These are phyloP conservation scores for Abramis brama DNA, from an alignment of 2,113 vertebrate genomes.

Conservation along the genomic window DNA sequence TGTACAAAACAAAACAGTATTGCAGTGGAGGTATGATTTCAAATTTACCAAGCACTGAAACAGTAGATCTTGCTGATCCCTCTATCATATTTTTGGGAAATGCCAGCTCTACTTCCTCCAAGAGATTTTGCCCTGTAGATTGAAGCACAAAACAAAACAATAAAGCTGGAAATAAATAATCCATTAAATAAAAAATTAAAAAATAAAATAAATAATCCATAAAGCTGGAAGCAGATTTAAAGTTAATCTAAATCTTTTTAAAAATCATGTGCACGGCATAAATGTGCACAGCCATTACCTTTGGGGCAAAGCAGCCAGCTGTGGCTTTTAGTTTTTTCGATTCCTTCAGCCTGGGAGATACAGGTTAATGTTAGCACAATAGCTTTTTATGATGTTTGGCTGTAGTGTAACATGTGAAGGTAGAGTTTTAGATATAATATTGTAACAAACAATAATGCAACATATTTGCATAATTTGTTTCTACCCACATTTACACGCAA, in stretches of 20 bases:
- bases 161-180: background rate
- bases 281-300: slow-evolving; percentile 57
- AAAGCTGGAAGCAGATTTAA: no score
- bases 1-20: background rate
- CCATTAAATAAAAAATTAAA: background rate
- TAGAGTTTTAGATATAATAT: background rate
- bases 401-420: background rate
- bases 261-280: background rate
- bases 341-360: slow-evolving; percentile 74
- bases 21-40: background rate
- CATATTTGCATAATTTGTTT: background rate
- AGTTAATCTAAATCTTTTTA: background rate
- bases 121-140: slow-evolving; percentile 34
- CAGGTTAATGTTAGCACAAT: slow-evolving; percentile 7
- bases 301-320: slow-evolving; percentile 74
- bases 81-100: slow-evolving; percentile 61
- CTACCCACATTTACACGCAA: slow-evolving; percentile 81
- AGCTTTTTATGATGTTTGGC: background rate
- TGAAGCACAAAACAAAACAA: background rate
- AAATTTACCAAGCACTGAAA: slow-evolving; percentile 81
- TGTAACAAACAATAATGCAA: background rate
- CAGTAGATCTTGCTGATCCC: slow-evolving; percentile 77
- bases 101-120: slow-evolving; percentile 16
- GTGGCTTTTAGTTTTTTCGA: slow-evolving; percentile 66
- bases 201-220: background rate